These are phyloP conservation scores for Apteryx owenii DNA, from an alignment of 2,113 vertebrate species.

Conservation along the genomic window DNA sequence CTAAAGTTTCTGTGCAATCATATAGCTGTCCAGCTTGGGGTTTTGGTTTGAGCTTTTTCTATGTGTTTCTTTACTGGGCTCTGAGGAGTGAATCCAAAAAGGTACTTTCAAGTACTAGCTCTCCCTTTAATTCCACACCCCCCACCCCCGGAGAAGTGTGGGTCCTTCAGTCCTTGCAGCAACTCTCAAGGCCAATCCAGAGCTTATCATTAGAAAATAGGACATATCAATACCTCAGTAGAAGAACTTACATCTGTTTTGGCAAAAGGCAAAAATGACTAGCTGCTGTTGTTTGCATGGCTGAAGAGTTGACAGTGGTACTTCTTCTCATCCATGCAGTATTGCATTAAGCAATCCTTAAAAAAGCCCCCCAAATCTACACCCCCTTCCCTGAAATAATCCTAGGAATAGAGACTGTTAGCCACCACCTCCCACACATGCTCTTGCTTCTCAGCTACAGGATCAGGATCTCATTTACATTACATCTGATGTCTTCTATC, in stretches of 20 bases:
- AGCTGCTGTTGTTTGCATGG: background rate
- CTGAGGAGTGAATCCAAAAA: background rate
- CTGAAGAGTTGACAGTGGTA: background rate
- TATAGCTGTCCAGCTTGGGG: background rate
- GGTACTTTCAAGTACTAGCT: background rate
- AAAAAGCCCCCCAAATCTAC: background rate
- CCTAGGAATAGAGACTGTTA: slow-evolving; percentile 51
- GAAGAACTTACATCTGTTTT: background rate
- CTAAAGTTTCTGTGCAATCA: background rate
- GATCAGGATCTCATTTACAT: slow-evolving; percentile 5
- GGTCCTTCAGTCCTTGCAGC: background rate
- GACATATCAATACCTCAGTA: background rate
- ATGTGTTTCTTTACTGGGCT: background rate
- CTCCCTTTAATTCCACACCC: background rate
- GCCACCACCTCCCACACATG: background rate
- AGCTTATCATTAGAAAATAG: background rate
- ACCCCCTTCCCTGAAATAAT: background rate
- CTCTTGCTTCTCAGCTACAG: background rate
- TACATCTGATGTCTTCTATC: slow-evolving; percentile 32
- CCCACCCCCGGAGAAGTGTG: background rate
- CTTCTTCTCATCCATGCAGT: background rate
- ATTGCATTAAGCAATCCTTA: background rate
- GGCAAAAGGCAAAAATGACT: background rate
- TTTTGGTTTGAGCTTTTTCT: background rate
- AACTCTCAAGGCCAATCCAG: background rate